Evolutionary conservation across 2,113 vertebrate species (phyloP).

Genomic region (Pteropus alecto): DNA sequence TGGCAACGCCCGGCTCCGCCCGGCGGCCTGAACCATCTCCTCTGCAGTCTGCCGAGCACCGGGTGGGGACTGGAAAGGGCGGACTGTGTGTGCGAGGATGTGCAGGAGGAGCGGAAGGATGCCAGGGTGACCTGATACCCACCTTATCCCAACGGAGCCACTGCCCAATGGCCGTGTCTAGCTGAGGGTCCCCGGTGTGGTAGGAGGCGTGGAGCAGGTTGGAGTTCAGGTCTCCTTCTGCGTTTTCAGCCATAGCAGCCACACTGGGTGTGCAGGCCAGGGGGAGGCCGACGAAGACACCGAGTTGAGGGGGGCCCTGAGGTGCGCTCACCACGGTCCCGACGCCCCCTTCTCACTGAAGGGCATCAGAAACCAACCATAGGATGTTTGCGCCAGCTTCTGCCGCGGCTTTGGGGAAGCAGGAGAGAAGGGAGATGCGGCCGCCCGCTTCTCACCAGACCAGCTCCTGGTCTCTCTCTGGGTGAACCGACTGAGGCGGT

Average conservation of each 20-base stretch:
- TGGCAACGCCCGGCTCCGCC: constrained; percentile 38
- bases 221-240: constrained; percentile 85
- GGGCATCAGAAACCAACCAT: constrained; percentile 49
- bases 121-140: constrained; percentile 46
- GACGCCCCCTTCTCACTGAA: constrained; percentile 53
- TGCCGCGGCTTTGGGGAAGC: background rate
- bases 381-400: background rate
- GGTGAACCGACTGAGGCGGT: background rate
- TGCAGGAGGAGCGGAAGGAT: background rate
- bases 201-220: constrained; percentile 78
- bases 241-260: constrained; percentile 81
- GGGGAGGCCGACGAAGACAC: background rate
- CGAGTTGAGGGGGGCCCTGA: background rate
- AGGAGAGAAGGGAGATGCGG: background rate
- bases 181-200: constrained; percentile 87
- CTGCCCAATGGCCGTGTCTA: constrained; percentile 87
- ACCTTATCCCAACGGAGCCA: constrained; percentile 95
- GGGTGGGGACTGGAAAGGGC: constrained; percentile 13
- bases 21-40: background rate
- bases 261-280: background rate
- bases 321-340: constrained; percentile 43
- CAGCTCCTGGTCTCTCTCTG: background rate
- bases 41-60: background rate
- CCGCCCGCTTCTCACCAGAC: background rate
- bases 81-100: background rate